Percentiles rank a stretch among this genome's conserved stretches.
These are phyloP conservation scores for Clinocottus analis DNA, from an alignment of 2,113 vertebrate species.

Conservation along the genomic window DNA sequence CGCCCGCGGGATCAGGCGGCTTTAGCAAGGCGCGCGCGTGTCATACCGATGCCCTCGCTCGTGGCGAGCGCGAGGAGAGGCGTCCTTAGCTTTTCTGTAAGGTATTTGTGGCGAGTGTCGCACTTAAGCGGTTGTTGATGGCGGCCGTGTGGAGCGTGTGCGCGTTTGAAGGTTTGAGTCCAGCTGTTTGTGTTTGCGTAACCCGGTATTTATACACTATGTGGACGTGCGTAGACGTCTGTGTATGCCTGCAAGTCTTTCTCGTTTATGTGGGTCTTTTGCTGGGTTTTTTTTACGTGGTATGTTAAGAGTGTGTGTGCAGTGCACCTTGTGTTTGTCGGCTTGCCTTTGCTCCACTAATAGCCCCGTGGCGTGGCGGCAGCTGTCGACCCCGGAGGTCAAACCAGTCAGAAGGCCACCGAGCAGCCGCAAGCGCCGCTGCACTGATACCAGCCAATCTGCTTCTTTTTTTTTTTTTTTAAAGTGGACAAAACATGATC, in stretches of 20 bases:
- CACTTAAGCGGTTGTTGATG: background rate
- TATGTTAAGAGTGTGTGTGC: conserved; percentile 3
- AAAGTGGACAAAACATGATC: background rate
- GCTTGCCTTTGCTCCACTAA: conserved; percentile 62
- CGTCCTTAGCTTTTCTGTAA: background rate
- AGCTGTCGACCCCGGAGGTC: conserved; percentile 69
- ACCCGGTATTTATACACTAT: background rate
- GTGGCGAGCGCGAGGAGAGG: conserved; percentile 1
- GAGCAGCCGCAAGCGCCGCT: conserved; percentile 10
- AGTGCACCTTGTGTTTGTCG: conserved; percentile 54
- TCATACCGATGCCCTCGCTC: conserved; percentile 9
- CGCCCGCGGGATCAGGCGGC: conserved; percentile 30
- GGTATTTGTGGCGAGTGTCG: conserved; percentile 6
- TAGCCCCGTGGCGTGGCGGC: conserved; percentile 53
- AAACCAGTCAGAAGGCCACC: conserved; percentile 51
- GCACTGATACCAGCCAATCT: background rate
- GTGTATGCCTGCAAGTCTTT: background rate
- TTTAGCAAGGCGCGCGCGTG: conserved; percentile 32
- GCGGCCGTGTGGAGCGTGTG: background rate
- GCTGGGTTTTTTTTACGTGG: conserved; percentile 16
- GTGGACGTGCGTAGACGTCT: background rate
- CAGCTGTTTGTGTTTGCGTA: conserved; percentile 27
- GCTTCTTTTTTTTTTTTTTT: too few species aligned
- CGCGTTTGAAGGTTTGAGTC: conserved; percentile 1
- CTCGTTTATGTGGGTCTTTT: background rate